phyloP scores from a whole-genome alignment of 1,140 invertebrate species.

The Vanessa atalanta region DNA sequence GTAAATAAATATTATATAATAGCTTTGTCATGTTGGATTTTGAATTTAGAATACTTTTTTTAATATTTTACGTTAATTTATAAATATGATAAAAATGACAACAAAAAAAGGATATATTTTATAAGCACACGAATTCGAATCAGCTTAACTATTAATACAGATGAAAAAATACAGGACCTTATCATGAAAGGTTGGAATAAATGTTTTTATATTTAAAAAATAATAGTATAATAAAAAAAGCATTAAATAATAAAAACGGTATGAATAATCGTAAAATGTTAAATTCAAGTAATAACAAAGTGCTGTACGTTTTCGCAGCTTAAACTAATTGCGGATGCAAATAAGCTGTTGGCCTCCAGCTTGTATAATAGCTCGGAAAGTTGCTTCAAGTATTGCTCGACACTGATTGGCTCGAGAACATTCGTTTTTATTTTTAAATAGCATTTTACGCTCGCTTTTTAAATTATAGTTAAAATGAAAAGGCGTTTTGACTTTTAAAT shows the following conservation, averaged over 20 bases:
- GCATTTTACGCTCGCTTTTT: conserved; percentile 21
- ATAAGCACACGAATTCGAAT: too few species aligned
- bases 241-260: neutral
- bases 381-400: conserved; percentile 32
- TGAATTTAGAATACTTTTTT: too few species aligned
- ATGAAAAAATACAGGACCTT: too few species aligned
- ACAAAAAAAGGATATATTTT: too few species aligned
- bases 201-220: too few species aligned
- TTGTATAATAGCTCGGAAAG: conserved; percentile 29
- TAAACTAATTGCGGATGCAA: conserved; percentile 49
- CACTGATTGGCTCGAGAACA: conserved; percentile 34
- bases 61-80: too few species aligned
- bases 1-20: too few species aligned
- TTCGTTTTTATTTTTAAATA: conserved; percentile 26
- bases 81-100: too few species aligned
- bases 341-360: conserved; percentile 39
- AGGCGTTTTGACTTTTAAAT: neutral
- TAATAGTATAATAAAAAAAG: too few species aligned
- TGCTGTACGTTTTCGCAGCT: conserved; percentile 29
- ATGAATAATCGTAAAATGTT: conserved; percentile 30
- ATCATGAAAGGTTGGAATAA: too few species aligned
- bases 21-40: too few species aligned
- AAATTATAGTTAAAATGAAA: neutral
- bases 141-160: too few species aligned
- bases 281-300: conserved; percentile 25